Conservation (phyloP, 2,113 vertebrate genomes). For the Bubo blakistoni region DNA sequence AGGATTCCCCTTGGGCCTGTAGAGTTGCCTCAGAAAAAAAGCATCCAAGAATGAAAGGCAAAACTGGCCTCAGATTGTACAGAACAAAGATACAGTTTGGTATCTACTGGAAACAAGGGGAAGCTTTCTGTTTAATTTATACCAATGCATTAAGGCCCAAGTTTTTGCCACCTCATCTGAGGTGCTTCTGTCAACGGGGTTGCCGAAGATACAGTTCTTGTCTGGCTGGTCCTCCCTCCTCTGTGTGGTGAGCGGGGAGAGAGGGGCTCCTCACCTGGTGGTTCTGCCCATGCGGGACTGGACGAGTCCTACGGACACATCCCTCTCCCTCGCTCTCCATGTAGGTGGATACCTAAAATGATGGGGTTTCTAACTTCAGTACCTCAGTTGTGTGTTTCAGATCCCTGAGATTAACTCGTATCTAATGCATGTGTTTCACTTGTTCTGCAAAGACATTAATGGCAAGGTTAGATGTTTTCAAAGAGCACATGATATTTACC, state of each 20-base stretch:
- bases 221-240: neutral
- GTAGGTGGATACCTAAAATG: neutral
- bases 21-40: neutral
- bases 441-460: neutral
- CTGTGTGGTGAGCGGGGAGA: neutral
- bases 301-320: accelerated
- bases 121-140: neutral
- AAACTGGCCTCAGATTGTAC: neutral
- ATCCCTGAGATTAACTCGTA: neutral
- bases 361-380: neutral
- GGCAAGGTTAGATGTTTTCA: neutral
- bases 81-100: neutral
- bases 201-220: neutral
- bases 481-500: neutral
- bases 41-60: neutral
- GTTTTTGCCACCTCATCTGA: neutral
- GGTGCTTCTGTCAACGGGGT: neutral
- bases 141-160: neutral
- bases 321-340: accelerated
- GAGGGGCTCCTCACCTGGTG: neutral
- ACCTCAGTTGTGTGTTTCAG: neutral
- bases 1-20: neutral
- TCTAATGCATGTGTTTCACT: neutral
- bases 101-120: neutral
- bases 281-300: neutral